A percentile compares a stretch with the other conserved stretches of the same genome.
Evolutionary conservation across 2,113 vertebrate species (phyloP).

Genomic region (Mellivora capensis): DNA sequence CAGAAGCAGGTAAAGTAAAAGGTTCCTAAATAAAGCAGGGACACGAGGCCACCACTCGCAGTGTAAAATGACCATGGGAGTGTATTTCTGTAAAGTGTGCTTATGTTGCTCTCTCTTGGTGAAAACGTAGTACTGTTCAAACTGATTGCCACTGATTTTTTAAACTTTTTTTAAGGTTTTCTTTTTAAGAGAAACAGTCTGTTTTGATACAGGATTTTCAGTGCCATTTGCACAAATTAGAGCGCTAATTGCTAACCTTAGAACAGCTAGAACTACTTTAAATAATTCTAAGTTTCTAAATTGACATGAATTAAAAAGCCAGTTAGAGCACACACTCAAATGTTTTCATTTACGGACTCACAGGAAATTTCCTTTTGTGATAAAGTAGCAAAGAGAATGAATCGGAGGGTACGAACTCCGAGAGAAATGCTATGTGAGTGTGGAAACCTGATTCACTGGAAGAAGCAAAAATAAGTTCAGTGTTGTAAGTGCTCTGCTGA

Average conservation of each 20-base stretch:
- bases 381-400: slow-evolving; percentile 41
- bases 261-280: slow-evolving; percentile 62
- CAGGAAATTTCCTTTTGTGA: slow-evolving; percentile 54
- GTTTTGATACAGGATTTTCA: slow-evolving; percentile 64
- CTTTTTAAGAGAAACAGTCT: slow-evolving; percentile 55
- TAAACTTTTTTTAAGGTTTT: slow-evolving; percentile 45
- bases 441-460: not conserved
- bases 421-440: not conserved
- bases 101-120: slow-evolving; percentile 85
- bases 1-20: slow-evolving; percentile 70
- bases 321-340: slow-evolving; percentile 49
- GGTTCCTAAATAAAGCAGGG: slow-evolving; percentile 45
- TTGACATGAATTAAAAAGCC: slow-evolving; percentile 65
- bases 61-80: slow-evolving; percentile 62
- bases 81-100: slow-evolving; percentile 40
- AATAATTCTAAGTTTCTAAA: slow-evolving; percentile 69
- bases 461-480: not conserved
- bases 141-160: not conserved
- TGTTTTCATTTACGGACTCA: slow-evolving; percentile 59
- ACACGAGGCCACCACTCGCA: not conserved
- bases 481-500: not conserved
- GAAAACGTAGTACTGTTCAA: slow-evolving; percentile 77
- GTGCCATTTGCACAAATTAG: slow-evolving; percentile 65
- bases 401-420: not conserved
- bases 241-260: slow-evolving; percentile 66